Evolutionary conservation across 2,888 invertebrate species (phyloP), one percentile per base, ranked within the genome.

Genomic region (Mythimna impura): DNA sequence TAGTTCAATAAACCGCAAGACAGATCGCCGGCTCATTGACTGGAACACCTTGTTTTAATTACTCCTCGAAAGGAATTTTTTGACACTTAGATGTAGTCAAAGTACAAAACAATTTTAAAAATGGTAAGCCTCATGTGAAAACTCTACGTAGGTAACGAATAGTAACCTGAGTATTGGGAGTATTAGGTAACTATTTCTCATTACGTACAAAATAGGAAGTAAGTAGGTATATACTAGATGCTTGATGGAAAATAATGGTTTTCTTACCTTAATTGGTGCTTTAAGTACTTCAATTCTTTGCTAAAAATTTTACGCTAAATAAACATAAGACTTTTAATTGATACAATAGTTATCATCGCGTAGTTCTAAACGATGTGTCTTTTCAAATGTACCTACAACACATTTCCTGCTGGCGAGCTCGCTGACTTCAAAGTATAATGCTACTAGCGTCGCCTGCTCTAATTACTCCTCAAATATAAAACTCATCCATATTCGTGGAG

Each of bases 401-500:
- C 63, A 47, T n/a, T 10, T 80, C 22, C 55, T 34, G 55, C 34
- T 54, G n/a, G 20, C 50, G 12, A 20, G 36, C n/a, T 25, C 78
- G 71, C 47, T n/a, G 22, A 78, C 78, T 65, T 65, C 76, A 76
- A 78, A 71, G 77, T 40, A 17, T 34, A 25, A 61, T 25, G 22
- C 50, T 47, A 7, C 40, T 14, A 62, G 69, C 66, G 80, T 71
- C 82, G 82, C 67, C 55, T 61, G 76, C 71, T 70, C 70, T 81
- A 81, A 81, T 81, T 81, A 80, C 67, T 36, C 65, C 66, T 76
- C 82, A 76, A 81, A 81, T 82, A 82, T 81, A 81, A 80, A 79
- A 81, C 78, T 80, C 76, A 82, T 78, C 77, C 81, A 73, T 79
- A 84, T 80, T 79, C 81, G 67, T 76, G 63, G 47, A 47, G 82